These are phyloP conservation scores for Caerostris darwini DNA, from an alignment of 1,140 invertebrate genomes.

Conservation along the genomic window DNA sequence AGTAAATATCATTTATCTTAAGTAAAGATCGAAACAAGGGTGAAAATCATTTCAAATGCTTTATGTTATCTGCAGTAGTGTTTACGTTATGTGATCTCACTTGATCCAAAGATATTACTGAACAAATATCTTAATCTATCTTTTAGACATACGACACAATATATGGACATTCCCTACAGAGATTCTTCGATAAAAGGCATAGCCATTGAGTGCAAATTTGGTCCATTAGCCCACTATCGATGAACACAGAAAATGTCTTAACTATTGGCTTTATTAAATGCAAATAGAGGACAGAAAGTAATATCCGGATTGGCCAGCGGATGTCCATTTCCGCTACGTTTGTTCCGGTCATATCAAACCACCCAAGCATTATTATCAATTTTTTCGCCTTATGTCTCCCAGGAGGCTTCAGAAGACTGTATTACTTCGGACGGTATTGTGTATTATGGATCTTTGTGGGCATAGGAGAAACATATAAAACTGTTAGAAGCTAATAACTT, in stretches of 20 bases:
- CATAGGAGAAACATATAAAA: too few species aligned
- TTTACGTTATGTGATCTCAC: too few species aligned
- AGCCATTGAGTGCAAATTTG: background rate
- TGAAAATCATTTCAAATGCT: too few species aligned
- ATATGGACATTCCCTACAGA: background rate
- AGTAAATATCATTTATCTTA: too few species aligned
- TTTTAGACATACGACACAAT: background rate
- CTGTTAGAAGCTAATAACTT: too few species aligned
- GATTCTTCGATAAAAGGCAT: background rate
- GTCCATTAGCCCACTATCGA: background rate
- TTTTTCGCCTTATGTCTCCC: background rate
- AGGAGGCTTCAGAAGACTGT: too few species aligned
- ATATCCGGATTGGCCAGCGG: background rate
- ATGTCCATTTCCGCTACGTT: conserved; percentile 27
- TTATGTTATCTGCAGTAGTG: too few species aligned
- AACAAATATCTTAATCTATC: background rate
- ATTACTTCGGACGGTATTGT: too few species aligned
- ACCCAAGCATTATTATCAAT: background rate
- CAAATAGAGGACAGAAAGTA: background rate
- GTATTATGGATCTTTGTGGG: too few species aligned
- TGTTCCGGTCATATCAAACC: background rate
- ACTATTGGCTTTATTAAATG: conserved; percentile 35
- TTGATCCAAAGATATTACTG: background rate
- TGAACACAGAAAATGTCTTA: background rate
- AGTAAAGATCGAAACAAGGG: too few species aligned